Evolutionary conservation across 2,113 vertebrate genomes (phyloP), one percentile per base, ranked within the genome.

Genomic region (Leptosomus discolor): DNA sequence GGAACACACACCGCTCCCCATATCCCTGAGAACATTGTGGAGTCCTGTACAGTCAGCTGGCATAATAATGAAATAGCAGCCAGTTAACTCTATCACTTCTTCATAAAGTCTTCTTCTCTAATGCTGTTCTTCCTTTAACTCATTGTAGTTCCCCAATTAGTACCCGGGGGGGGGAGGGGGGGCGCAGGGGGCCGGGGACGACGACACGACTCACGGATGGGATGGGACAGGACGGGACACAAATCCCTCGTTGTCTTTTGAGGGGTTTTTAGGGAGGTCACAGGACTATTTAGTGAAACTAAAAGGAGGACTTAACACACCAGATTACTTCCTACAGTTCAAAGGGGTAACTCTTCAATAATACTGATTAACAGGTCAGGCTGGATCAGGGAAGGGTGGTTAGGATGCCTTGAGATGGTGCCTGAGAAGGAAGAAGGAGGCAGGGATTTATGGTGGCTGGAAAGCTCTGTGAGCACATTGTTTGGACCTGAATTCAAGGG

Each of bases 1-100:
- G 53, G 89, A 97, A 97, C 97, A 96, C 86, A 95, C 97, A 88
- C 92, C 2, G 8, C 92, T 95, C 96, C 87, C 91, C 86, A 95
- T 53, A 81, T 79, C 94, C 96, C 95, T 95, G 92, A 92, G 96
- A 97, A 94, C 84, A 71, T 77, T 96, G 92, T 74, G 56, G 39
- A 95, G 95, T 45, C 60, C 88, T 77, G 78, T 86, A 85, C 82
- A 94, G 85, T 94, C 85, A 89, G 86, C 48, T 71, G 91, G 88
- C 69, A 36, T n/a, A 91, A 48, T 18, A 91, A 82, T 57, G 68
- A 85, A 90, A 64, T 1, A 65, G 73, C 73, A 94, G n/a, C 30
- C 60, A 84, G 80, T 96, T 97, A 97, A 97, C 94, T 95, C 95
- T 61, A 51, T 86, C 91, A 19, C 56, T 61, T 85, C 90, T 93